Evolutionary conservation across 2,888 invertebrate species (phyloP).

Genomic region (Zelleria hepariella): DNA sequence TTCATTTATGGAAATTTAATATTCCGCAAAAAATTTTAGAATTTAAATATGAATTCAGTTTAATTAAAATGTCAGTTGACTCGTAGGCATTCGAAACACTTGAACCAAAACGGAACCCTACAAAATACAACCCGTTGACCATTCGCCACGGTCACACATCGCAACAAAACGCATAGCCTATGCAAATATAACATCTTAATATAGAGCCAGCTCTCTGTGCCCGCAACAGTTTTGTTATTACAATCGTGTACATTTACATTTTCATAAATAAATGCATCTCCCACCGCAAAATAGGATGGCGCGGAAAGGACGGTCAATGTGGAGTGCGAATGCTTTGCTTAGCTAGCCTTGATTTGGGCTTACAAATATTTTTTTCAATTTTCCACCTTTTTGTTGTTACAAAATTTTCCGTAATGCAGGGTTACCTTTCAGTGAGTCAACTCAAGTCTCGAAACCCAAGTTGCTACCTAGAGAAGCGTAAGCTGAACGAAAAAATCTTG

Average conservation of each 20-base stretch:
- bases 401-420: background rate
- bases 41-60: too few species aligned
- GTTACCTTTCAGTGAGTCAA: too few species aligned
- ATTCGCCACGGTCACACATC: slow-evolving; percentile 46
- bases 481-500: too few species aligned
- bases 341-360: too few species aligned
- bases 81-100: too few species aligned
- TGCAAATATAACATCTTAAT: slow-evolving; percentile 73
- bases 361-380: background rate
- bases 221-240: slow-evolving; percentile 67
- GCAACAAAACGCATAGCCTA: slow-evolving; percentile 29
- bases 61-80: too few species aligned
- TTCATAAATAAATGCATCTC: slow-evolving; percentile 71
- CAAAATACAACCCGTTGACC: slow-evolving; percentile 17
- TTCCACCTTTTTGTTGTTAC: background rate
- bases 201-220: slow-evolving; percentile 58
- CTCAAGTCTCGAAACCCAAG: too few species aligned
- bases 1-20: too few species aligned
- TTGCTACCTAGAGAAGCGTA: too few species aligned
- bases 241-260: slow-evolving; percentile 72
- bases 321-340: slow-evolving; percentile 14
- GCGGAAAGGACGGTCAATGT: background rate
- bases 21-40: too few species aligned
- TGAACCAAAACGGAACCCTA: background rate
- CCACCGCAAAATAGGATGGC: slow-evolving; percentile 2